phyloP scores from a whole-genome alignment of 2,888 invertebrate species.

The Diaperis boleti region DNA sequence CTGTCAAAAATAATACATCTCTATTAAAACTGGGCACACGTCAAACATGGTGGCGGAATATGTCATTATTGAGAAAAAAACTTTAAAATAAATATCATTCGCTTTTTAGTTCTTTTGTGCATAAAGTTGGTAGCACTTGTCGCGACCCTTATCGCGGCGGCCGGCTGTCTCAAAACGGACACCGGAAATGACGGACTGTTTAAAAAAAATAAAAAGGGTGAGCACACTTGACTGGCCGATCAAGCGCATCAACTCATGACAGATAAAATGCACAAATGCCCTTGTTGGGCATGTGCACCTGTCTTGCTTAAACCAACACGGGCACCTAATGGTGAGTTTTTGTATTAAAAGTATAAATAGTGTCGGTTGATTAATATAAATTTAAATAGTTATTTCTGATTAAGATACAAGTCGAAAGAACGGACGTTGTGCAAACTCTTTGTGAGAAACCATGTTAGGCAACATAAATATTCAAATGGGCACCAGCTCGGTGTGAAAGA shows the following conservation, averaged over 20 bases:
- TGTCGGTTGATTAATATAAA: too few relatives aligned
- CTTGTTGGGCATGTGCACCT: conserved; percentile 19
- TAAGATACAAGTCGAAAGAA: conserved; percentile 11
- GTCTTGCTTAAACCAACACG: neutral
- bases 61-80: conserved; percentile 10
- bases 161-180: conserved; percentile 26
- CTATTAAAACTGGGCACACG: conserved; percentile 33
- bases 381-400: neutral
- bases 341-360: too few relatives aligned
- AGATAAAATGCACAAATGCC: conserved; percentile 37
- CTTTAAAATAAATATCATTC: conserved; percentile 7
- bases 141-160: conserved; percentile 23
- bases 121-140: neutral
- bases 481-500: conserved; percentile 23
- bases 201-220: conserved; percentile 36
- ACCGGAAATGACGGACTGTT: conserved; percentile 35
- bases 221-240: conserved; percentile 38
- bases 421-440: conserved; percentile 7
- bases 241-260: conserved; percentile 33
- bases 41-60: conserved; percentile 4
- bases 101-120: conserved; percentile 18
- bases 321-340: too few relatives aligned
- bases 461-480: conserved; percentile 34
- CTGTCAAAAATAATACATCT: conserved; percentile 42
- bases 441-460: conserved; percentile 25